A percentile compares a stretch with the other conserved stretches of the same genome.
Evolutionary conservation across 2,888 invertebrate genomes (phyloP).

Genomic region (Leptopilina syphax): DNA sequence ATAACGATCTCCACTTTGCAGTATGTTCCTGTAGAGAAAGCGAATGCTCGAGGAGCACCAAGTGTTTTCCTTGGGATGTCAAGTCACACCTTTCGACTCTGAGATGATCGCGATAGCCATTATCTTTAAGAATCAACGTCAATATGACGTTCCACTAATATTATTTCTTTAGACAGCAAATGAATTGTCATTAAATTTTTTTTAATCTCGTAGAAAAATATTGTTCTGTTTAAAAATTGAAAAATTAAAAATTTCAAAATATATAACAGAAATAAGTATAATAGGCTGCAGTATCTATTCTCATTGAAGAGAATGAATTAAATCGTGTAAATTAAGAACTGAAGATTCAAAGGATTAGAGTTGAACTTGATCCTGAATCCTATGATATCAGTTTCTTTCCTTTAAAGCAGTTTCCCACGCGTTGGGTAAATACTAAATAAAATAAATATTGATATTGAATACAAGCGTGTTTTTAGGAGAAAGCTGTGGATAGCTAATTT

Average conservation of each 20-base stretch:
- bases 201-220: slow-evolving; percentile 8
- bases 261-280: too few species aligned
- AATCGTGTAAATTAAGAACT: too few species aligned
- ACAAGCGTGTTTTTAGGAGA: slow-evolving; percentile 26
- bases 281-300: too few species aligned
- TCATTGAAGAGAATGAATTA: too few species aligned
- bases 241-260: too few species aligned
- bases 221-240: background rate
- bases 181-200: background rate
- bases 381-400: slow-evolving; percentile 1
- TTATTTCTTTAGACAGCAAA: background rate
- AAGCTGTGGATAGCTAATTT: slow-evolving; percentile 11
- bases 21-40: slow-evolving; percentile 31
- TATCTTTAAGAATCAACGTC: slow-evolving; percentile 23
- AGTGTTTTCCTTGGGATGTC: slow-evolving; percentile 34
- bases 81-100: slow-evolving; percentile 26
- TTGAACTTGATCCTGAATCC: slow-evolving; percentile 30
- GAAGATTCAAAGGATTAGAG: background rate
- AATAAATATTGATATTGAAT: slow-evolving; percentile 17
- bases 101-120: slow-evolving; percentile 27
- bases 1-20: slow-evolving; percentile 35
- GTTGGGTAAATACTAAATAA: background rate
- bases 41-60: slow-evolving; percentile 2
- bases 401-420: slow-evolving; percentile 8
- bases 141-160: slow-evolving; percentile 22